These are phyloP conservation scores for Champsocephalus esox DNA, from an alignment of 2,797 vertebrate species.

Conservation along the genomic window DNA sequence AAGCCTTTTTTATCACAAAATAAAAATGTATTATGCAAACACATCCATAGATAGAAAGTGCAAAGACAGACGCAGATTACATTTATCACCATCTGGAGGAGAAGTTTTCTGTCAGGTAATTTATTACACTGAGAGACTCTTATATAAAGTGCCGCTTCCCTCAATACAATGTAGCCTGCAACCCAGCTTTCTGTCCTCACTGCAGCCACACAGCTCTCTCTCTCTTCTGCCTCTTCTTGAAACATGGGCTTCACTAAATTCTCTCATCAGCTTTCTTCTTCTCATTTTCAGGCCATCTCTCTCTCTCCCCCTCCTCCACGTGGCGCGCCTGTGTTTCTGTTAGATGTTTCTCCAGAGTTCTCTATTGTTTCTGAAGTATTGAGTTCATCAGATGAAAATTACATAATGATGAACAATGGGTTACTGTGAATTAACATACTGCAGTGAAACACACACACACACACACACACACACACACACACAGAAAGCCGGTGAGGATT, in stretches of 20 bases:
- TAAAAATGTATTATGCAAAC: too few relatives aligned
- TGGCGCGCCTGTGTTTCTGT: conserved; percentile 6
- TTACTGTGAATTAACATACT: conserved; percentile 53
- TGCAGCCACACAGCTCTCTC: conserved; percentile 9
- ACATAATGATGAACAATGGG: conserved; percentile 56
- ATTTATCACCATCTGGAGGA: conserved; percentile 9
- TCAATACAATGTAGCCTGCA: conserved; percentile 13
- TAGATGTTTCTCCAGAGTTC: conserved; percentile 33
- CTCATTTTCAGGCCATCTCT: conserved; percentile 12
- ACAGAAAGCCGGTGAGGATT: conserved; percentile 36
- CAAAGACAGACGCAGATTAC: too few relatives aligned
- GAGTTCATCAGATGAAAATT: conserved; percentile 68
- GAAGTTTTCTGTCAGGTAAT: conserved; percentile 19
- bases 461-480: conserved; percentile 4
- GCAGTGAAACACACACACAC: conserved; percentile 10
- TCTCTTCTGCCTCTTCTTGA: conserved; percentile 1
- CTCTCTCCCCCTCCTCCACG: conserved; percentile 14
- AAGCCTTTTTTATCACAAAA: too few relatives aligned
- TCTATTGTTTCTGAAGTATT: conserved; percentile 60
- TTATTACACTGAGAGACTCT: conserved; percentile 30
- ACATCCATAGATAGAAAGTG: too few relatives aligned
- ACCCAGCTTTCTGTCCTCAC: conserved; percentile 3
- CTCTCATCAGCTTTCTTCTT: conserved; percentile 27
- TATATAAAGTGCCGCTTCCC: conserved; percentile 21
- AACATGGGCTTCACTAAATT: conserved; percentile 4